A percentile compares a stretch with the other conserved stretches of the same genome.
Conservation (phyloP, 2,888 invertebrate species). For the Zootermopsis nevadensis region DNA sequence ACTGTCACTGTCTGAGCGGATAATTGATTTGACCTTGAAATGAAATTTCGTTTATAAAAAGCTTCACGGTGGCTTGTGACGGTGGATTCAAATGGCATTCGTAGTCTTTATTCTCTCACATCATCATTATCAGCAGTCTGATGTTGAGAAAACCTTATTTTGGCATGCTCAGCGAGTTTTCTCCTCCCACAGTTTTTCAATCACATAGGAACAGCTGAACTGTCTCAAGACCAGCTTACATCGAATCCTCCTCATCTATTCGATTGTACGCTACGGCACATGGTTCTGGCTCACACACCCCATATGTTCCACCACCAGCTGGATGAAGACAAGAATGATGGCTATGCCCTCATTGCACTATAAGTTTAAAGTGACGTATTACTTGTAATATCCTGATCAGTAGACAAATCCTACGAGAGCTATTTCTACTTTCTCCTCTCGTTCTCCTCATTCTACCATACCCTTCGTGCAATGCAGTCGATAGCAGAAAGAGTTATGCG, state of each 20-base stretch:
- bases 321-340: slow-evolving; percentile 2
- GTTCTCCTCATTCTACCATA: slow-evolving; percentile 29
- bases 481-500: slow-evolving; percentile 49
- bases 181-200: background rate
- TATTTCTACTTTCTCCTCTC: slow-evolving; percentile 7
- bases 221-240: background rate
- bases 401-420: slow-evolving; percentile 47
- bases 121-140: too few relatives aligned
- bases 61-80: too few relatives aligned
- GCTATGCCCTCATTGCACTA: background rate
- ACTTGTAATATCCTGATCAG: slow-evolving; percentile 46
- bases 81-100: too few relatives aligned
- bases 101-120: too few relatives aligned
- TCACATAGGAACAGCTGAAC: background rate
- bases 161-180: background rate
- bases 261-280: background rate
- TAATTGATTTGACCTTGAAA: too few relatives aligned
- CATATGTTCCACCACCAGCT: background rate
- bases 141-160: too few relatives aligned
- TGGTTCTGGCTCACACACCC: slow-evolving; percentile 23
- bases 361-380: slow-evolving; percentile 27
- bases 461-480: slow-evolving; percentile 7
- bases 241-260: slow-evolving; percentile 1
- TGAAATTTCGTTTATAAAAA: too few relatives aligned
- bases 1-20: too few relatives aligned